These are phyloP conservation scores for Canis aureus DNA, from an alignment of 2,113 vertebrate genomes.

Conservation along the genomic window DNA sequence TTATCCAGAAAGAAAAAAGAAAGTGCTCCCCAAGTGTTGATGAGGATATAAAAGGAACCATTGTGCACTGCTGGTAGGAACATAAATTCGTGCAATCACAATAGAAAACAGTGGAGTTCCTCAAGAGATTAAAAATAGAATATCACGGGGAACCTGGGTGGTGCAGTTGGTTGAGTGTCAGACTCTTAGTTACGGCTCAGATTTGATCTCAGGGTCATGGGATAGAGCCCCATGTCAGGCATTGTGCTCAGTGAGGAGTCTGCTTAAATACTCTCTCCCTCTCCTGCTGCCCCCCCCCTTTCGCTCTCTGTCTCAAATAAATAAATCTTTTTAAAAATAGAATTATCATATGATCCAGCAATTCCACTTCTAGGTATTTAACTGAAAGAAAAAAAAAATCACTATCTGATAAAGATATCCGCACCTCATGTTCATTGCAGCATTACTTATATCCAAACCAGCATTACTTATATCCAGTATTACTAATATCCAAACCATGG, in stretches of 20 bases:
- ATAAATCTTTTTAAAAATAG: background rate
- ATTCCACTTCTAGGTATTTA: background rate
- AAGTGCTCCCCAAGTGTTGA: too few species aligned
- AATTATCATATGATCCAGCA: background rate
- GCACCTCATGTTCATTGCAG: background rate
- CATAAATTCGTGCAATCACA: background rate
- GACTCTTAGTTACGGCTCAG: background rate
- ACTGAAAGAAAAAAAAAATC: slow-evolving; percentile 6
- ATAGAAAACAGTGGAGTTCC: background rate
- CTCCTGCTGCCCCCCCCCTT: background rate
- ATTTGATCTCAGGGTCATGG: background rate
- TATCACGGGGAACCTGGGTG: background rate
- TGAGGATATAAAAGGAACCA: background rate
- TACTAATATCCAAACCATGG: background rate
- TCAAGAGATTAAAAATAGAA: background rate
- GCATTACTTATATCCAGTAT: background rate
- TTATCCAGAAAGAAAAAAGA: too few species aligned
- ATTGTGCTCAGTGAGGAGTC: background rate
- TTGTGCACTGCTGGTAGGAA: background rate
- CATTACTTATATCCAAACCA: background rate
- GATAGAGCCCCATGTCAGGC: background rate
- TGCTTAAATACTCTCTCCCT: background rate
- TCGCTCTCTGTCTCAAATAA: background rate
- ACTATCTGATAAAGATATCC: background rate
- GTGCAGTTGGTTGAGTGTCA: background rate